These are phyloP conservation scores for Uloborus plumipes DNA, from an alignment of 2,888 invertebrate species.

Conservation along the genomic window DNA sequence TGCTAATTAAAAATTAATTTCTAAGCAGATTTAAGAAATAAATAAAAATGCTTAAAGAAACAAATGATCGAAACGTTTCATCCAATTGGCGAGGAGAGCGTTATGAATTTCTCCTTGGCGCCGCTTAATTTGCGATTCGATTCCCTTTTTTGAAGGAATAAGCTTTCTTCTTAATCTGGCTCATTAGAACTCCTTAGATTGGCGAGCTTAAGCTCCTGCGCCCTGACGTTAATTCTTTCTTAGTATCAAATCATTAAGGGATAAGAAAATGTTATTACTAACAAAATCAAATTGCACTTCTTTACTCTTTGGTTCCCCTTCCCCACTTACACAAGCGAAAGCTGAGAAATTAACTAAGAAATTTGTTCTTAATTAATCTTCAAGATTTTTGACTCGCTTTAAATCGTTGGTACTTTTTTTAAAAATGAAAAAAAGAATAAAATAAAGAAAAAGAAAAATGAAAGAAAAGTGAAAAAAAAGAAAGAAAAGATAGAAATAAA, in stretches of 20 bases:
- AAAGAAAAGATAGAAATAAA: no score
- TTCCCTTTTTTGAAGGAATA: conserved; percentile 57
- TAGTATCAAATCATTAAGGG: conserved; percentile 61
- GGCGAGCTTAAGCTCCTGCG: conserved; percentile 34
- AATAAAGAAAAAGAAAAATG: no score
- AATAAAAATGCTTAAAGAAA: no score
- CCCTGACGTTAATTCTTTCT: conserved; percentile 60
- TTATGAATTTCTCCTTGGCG: conserved; percentile 52
- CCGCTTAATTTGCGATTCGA: conserved; percentile 55
- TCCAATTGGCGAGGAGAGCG: conserved; percentile 49
- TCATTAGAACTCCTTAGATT: conserved; percentile 47
- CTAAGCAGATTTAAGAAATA: no score
- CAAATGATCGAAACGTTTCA: conserved; percentile 5
- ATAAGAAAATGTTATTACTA: conserved; percentile 63
- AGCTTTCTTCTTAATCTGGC: conserved; percentile 60
- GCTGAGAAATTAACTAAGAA: no score
- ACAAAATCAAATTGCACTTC: conserved; percentile 56
- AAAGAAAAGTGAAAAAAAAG: no score
- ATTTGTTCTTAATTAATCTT: no score
- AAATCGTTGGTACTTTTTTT: no score
- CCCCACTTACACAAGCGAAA: background rate
- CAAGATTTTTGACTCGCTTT: no score
- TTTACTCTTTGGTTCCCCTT: conserved; percentile 12
- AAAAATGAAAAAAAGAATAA: no score
- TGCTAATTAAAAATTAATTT: no score